Evolutionary conservation across 1,140 invertebrate genomes (phyloP).

Genomic region (Chironomus striatipennis): DNA sequence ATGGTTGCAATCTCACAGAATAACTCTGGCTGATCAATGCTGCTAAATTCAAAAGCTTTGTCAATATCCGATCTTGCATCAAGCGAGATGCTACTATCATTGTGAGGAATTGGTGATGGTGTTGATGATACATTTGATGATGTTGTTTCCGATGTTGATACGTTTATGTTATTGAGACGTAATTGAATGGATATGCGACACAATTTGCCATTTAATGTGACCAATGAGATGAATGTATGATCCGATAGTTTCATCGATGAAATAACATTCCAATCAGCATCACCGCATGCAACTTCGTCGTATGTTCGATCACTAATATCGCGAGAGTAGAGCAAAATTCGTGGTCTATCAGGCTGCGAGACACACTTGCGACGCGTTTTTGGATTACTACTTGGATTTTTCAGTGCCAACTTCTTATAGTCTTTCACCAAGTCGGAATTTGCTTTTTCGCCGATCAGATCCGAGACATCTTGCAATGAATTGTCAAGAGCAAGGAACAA

Average conservation of each 20-base stretch:
- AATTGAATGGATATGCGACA: slow-evolving; percentile 55
- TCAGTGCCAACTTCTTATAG: slow-evolving; percentile 63
- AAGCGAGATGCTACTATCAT: slow-evolving; percentile 25
- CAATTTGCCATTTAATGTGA: slow-evolving; percentile 53
- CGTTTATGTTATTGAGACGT: slow-evolving; percentile 41
- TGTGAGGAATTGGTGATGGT: slow-evolving; percentile 26
- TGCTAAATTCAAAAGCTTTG: slow-evolving; percentile 25
- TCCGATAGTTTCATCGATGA: slow-evolving; percentile 49
- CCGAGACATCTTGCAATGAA: slow-evolving; percentile 67
- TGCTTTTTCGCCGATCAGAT: slow-evolving; percentile 46
- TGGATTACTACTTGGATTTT: slow-evolving; percentile 37
- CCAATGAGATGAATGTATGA: slow-evolving; percentile 56
- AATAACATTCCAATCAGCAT: slow-evolving; percentile 59
- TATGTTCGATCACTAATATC: slow-evolving; percentile 47
- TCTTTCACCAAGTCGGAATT: slow-evolving; percentile 72
- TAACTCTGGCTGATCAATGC: slow-evolving; percentile 43
- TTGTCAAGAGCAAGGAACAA: slow-evolving; percentile 67
- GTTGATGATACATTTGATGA: slow-evolving; percentile 36
- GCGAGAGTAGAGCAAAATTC: slow-evolving; percentile 47
- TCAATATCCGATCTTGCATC: slow-evolving; percentile 33
- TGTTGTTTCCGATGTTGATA: slow-evolving; percentile 45
- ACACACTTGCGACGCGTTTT: slow-evolving; percentile 42
- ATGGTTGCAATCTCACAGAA: slow-evolving; percentile 57
- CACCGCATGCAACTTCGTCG: slow-evolving; percentile 45
- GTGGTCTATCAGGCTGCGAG: slow-evolving; percentile 51